These are phyloP conservation scores for Myotis planiceps DNA, from an alignment of 2,797 vertebrate species.

Conservation along the genomic window DNA sequence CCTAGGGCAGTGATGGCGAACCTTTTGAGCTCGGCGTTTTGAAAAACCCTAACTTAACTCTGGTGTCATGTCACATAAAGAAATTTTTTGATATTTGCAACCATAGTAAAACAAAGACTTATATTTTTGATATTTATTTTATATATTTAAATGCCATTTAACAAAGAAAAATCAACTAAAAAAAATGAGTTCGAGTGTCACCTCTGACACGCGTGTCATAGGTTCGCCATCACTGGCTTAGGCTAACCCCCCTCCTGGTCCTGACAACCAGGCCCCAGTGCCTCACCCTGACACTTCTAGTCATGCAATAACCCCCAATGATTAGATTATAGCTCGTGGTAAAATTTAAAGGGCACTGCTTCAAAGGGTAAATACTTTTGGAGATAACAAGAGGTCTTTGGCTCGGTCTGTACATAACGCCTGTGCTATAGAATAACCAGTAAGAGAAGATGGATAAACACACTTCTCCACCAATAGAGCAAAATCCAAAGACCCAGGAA, in stretches of 20 bases:
- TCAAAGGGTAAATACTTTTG: not conserved
- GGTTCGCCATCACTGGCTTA: no score
- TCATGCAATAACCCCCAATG: not conserved
- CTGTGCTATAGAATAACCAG: not conserved
- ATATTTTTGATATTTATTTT: no score
- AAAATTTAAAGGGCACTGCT: conserved; percentile 29
- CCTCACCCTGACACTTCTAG: not conserved
- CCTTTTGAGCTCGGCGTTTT: no score
- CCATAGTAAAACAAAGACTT: no score
- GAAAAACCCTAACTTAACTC: no score
- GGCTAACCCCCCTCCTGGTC: not conserved
- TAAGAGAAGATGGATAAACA: not conserved
- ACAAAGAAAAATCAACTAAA: no score
- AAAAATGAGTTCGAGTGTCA: no score
- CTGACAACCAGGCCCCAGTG: not conserved
- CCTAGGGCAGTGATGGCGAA: not conserved
- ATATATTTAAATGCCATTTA: no score
- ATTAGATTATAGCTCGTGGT: not conserved
- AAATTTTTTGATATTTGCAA: no score
- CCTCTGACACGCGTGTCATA: no score
- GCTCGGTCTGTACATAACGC: not conserved
- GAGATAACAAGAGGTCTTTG: conserved; percentile 22
- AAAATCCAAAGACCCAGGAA: not conserved
- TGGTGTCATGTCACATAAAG: no score
- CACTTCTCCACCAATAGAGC: not conserved